phyloP scores from a whole-genome alignment of 2,113 vertebrate genomes.

The Polypterus senegalus region DNA sequence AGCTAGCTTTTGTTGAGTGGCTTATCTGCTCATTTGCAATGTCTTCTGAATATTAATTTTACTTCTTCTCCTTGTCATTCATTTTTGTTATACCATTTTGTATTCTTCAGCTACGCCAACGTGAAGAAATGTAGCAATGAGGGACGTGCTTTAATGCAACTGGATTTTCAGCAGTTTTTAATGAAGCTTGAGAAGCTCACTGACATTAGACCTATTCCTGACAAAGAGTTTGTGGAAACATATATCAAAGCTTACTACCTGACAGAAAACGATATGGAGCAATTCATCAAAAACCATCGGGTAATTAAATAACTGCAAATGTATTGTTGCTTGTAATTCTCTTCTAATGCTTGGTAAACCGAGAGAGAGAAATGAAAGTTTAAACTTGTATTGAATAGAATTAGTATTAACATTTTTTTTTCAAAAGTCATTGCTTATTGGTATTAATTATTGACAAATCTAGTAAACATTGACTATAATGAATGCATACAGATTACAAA shows the following conservation, averaged over 20 bases:
- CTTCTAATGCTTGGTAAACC: too few relatives aligned
- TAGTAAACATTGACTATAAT: too few relatives aligned
- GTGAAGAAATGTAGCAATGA: slow-evolving; percentile 98
- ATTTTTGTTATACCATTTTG: neutral
- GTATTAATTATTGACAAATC: too few relatives aligned
- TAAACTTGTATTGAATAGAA: too few relatives aligned
- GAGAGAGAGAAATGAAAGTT: too few relatives aligned
- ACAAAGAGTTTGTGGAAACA: slow-evolving; percentile 95
- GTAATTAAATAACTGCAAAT: slow-evolving; percentile 41
- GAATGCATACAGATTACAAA: too few relatives aligned
- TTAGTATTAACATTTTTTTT: too few relatives aligned
- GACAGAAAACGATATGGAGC: slow-evolving; percentile 96
- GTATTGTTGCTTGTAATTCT: too few relatives aligned
- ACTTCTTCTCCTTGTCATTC: neutral
- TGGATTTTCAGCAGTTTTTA: slow-evolving; percentile 97
- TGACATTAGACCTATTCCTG: slow-evolving; percentile 90
- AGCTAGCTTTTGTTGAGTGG: too few relatives aligned
- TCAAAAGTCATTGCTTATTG: too few relatives aligned
- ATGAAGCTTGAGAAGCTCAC: slow-evolving; percentile 97
- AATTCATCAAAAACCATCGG: slow-evolving; percentile 94
- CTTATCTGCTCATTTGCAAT: neutral
- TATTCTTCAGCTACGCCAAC: slow-evolving; percentile 71
- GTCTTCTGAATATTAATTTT: slow-evolving; percentile 9
- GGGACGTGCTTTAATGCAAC: slow-evolving; percentile 93
- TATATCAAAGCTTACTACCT: slow-evolving; percentile 98